A percentile compares a stretch with the other conserved stretches of the same genome.
Conservation (phyloP, 2,888 invertebrate genomes). For the Rotaria magnacalcarata region DNA sequence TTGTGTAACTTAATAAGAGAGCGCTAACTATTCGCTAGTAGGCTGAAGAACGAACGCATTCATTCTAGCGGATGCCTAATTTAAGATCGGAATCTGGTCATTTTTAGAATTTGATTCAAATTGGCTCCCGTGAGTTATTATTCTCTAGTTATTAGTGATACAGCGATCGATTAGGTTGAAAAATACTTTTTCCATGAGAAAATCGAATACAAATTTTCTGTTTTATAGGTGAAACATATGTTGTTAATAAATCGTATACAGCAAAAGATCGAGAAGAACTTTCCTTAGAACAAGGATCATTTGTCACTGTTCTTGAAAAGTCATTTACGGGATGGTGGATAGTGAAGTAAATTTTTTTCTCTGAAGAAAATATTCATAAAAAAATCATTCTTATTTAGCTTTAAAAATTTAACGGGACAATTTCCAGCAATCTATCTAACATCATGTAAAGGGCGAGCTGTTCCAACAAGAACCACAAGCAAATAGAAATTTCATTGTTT, state of each 20-base stretch:
- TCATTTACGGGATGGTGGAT: conserved; percentile 28
- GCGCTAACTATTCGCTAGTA: no score
- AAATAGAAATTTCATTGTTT: neutral
- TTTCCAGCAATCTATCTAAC: conserved; percentile 20
- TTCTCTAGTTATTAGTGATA: no score
- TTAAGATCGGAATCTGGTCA: no score
- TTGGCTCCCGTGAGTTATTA: no score
- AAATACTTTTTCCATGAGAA: no score
- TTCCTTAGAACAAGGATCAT: neutral
- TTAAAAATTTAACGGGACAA: neutral
- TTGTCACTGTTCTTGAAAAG: neutral
- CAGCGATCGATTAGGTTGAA: no score
- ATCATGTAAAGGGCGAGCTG: neutral
- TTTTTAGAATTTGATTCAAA: no score
- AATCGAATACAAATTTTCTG: no score
- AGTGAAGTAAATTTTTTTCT: neutral
- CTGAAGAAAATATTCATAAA: no score
- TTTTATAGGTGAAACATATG: neutral
- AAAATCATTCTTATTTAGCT: neutral
- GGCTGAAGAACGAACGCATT: no score
- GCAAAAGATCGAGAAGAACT: neutral
- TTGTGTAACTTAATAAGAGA: no score
- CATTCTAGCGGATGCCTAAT: no score
- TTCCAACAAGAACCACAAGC: neutral
- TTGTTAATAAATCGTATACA: neutral